Evolutionary conservation across 1,140 invertebrate genomes (phyloP).

Genomic region (Tetragonula clypearis): DNA sequence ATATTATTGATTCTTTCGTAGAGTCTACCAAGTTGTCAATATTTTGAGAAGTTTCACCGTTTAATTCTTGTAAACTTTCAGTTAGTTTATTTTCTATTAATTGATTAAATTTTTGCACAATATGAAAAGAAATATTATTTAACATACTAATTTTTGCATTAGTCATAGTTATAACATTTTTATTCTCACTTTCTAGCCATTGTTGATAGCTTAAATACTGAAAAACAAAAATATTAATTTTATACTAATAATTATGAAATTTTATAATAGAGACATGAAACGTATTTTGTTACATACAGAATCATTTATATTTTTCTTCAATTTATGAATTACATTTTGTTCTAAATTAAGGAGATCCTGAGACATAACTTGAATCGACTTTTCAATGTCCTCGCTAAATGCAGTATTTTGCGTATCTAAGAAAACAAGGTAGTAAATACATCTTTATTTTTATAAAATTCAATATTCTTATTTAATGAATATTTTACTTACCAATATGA

Average conservation of each 20-base stretch:
- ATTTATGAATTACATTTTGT: constrained; percentile 44
- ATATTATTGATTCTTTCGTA: constrained; percentile 62
- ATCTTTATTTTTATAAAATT: not conserved
- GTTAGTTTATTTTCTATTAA: constrained; percentile 71
- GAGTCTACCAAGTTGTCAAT: constrained; percentile 66
- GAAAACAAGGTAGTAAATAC: constrained; percentile 30
- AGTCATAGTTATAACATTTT: constrained; percentile 61
- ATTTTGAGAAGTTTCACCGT: constrained; percentile 59
- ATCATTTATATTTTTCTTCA: constrained; percentile 62
- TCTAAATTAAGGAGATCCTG: constrained; percentile 64
- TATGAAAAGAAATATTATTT: constrained; percentile 57
- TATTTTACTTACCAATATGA: constrained; percentile 61
- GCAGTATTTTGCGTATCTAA: constrained; percentile 54
- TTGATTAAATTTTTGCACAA: constrained; percentile 69
- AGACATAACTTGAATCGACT: constrained; percentile 68
- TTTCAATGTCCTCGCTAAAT: constrained; percentile 63
- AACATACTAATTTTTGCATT: constrained; percentile 63
- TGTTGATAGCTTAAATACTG: constrained; percentile 71
- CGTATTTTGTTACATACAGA: constrained; percentile 64
- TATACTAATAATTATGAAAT: constrained; percentile 13
- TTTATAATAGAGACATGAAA: constrained; percentile 10
- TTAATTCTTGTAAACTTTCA: constrained; percentile 68
- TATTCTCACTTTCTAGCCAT: constrained; percentile 66
- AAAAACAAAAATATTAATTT: constrained; percentile 34
- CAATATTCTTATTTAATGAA: not conserved